Conservation (phyloP, 1,140 invertebrate species). For the Steinernema khuongi region DNA sequence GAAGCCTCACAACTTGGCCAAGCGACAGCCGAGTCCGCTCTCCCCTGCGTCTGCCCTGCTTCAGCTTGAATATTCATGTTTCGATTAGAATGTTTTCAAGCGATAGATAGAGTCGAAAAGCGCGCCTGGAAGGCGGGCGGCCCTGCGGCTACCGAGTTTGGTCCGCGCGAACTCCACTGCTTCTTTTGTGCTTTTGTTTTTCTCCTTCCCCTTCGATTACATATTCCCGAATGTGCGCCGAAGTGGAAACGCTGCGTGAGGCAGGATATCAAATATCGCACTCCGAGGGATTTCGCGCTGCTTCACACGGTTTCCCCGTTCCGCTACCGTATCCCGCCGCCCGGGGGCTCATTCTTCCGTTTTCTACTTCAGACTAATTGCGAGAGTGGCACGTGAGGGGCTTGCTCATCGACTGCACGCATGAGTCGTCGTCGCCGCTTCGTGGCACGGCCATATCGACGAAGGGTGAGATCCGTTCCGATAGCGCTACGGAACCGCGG, state of each 20-base stretch:
- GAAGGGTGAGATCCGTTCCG: too few species aligned
- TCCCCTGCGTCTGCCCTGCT: not conserved
- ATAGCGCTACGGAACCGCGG: too few species aligned
- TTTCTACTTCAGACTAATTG: not conserved
- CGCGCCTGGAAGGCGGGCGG: not conserved
- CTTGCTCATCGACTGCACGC: too few species aligned
- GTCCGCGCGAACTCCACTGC: too few species aligned
- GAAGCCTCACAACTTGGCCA: not conserved
- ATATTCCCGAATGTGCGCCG: not conserved
- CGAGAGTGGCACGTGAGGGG: too few species aligned
- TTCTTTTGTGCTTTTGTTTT: not conserved
- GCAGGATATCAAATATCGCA: too few species aligned
- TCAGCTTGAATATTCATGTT: not conserved
- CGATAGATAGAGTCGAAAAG: not conserved
- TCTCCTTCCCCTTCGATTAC: not conserved
- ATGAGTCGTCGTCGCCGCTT: not conserved
- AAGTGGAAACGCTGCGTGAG: too few species aligned
- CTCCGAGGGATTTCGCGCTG: too few species aligned
- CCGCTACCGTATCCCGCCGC: too few species aligned
- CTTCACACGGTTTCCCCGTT: too few species aligned
- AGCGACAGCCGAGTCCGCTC: not conserved
- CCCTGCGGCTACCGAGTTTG: not conserved
- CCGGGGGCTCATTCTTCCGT: not conserved
- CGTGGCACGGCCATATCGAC: too few species aligned
- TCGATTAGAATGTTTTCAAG: too few species aligned